phyloP scores from a whole-genome alignment of 1,140 invertebrate species.

The Bombus turneri region DNA sequence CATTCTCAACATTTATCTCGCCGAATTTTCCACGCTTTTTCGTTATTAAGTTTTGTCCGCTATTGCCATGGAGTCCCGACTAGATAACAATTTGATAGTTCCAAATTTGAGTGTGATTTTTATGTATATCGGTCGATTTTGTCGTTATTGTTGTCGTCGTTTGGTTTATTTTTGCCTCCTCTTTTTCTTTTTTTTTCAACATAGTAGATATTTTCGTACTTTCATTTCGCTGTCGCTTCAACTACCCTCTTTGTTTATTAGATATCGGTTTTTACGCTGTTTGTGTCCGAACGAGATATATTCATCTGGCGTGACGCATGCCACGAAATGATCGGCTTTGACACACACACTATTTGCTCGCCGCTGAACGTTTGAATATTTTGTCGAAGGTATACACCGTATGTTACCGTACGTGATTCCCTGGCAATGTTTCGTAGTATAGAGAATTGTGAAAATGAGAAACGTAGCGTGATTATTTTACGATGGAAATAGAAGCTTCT shows the following conservation, averaged over 20 bases:
- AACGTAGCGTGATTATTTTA: neutral
- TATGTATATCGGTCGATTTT: neutral
- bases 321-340: neutral
- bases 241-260: neutral
- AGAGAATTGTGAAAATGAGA: neutral
- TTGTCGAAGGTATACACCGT: neutral
- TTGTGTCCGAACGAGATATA: neutral
- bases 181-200: neutral
- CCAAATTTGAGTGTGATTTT: neutral
- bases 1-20: neutral
- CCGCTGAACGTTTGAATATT: neutral
- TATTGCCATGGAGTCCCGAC: no score
- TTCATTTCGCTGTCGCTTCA: neutral
- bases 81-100: neutral
- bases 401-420: neutral
- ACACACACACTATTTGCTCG: neutral
- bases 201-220: no score
- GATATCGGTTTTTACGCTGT: neutral
- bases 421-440: neutral
- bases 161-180: no score
- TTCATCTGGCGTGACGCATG: no score
- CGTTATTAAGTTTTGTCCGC: neutral
- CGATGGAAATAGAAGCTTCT: neutral
- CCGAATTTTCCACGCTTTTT: slow-evolving; percentile 1
- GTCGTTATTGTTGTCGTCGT: no score